These are phyloP conservation scores for Actinopyga echinites DNA, from an alignment of 53 echinoderm and acorn worm genomes.

Conservation along the genomic window DNA sequence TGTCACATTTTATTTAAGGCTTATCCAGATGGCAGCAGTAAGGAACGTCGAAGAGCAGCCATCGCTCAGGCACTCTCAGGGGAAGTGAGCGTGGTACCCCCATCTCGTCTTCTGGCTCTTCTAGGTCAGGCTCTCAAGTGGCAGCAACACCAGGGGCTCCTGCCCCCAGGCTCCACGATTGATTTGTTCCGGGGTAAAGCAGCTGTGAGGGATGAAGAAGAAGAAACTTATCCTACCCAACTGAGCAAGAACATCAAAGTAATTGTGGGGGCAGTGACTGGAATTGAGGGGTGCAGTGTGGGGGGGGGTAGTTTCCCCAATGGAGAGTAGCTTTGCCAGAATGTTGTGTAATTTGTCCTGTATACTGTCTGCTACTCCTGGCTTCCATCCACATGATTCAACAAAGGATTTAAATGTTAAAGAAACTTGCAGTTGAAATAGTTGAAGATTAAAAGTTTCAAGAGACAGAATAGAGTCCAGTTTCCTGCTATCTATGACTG, in stretches of 20 bases:
- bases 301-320: too few relatives aligned
- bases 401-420: too few relatives aligned
- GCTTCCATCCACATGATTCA: too few relatives aligned
- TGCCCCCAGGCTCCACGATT: conserved; percentile 92
- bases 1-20: conserved; percentile 56
- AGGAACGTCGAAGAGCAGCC: conserved; percentile 90
- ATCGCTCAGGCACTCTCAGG: conserved; percentile 95
- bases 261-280: neutral
- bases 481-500: too few relatives aligned
- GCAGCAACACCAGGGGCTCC: conserved; percentile 98
- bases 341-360: too few relatives aligned
- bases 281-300: too few relatives aligned
- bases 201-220: conserved; percentile 96
- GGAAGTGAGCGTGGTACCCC: conserved; percentile 97
- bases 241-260: conserved; percentile 98
- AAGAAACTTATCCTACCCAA: conserved; percentile 98
- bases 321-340: too few relatives aligned
- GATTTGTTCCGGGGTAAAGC: conserved; percentile 99
- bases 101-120: conserved; percentile 95
- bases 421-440: too few relatives aligned
- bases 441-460: too few relatives aligned
- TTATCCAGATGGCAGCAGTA: conserved; percentile 97
- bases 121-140: conserved; percentile 97
- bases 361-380: too few relatives aligned
- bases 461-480: too few relatives aligned